These are phyloP conservation scores for Rhyzopertha dominica DNA, from an alignment of 1,140 invertebrate species.

Conservation along the genomic window DNA sequence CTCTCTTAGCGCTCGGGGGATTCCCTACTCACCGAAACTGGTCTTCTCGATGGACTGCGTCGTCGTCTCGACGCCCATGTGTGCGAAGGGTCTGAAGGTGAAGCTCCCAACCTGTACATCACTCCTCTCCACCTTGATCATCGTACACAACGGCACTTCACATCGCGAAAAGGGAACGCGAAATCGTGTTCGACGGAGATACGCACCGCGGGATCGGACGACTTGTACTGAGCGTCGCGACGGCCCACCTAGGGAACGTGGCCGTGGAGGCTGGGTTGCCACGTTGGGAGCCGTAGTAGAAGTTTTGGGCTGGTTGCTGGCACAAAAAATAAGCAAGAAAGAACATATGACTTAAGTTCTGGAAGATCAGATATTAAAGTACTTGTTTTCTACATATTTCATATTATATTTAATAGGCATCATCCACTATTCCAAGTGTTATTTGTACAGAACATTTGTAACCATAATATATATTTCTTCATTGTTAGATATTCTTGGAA, in stretches of 20 bases:
- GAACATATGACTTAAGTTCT: too few relatives aligned
- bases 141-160: constrained; percentile 1
- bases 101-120: neutral
- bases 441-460: too few relatives aligned
- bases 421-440: too few relatives aligned
- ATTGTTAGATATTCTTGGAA: too few relatives aligned
- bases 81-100: neutral
- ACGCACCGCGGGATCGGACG: neutral
- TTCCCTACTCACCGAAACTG: neutral
- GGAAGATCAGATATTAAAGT: too few relatives aligned
- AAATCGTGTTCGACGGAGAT: neutral
- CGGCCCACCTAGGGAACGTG: neutral
- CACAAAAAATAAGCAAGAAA: too few relatives aligned
- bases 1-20: neutral
- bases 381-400: too few relatives aligned
- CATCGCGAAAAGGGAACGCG: neutral
- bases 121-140: neutral
- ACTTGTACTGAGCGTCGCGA: neutral
- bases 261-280: neutral
- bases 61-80: neutral
- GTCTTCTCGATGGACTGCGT: constrained; percentile 2
- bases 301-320: too few relatives aligned
- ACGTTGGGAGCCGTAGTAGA: neutral
- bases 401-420: too few relatives aligned
- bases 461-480: too few relatives aligned